Percentiles rank a stretch among this genome's conserved stretches.
These are phyloP conservation scores for Chelonoidis abingdonii DNA, from an alignment of 2,113 vertebrate species.

Conservation along the genomic window DNA sequence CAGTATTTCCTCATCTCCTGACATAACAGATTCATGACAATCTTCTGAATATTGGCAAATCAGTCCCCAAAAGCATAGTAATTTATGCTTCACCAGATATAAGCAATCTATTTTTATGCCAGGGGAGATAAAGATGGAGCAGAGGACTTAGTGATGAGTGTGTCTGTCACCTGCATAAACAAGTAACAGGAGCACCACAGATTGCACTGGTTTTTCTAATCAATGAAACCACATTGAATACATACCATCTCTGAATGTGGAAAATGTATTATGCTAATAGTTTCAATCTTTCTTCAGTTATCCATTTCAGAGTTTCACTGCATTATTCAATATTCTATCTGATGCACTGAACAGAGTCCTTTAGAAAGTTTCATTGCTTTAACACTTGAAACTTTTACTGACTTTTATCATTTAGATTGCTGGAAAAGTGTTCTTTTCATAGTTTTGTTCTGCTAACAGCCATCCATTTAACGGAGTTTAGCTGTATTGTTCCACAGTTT, in stretches of 20 bases:
- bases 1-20: background rate
- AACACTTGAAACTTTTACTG: background rate
- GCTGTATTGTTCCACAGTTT: background rate
- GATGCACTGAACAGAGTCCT: background rate
- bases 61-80: background rate
- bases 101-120: background rate
- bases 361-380: background rate
- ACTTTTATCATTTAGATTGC: background rate
- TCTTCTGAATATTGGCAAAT: background rate
- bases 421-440: background rate
- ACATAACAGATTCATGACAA: background rate
- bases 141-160: background rate
- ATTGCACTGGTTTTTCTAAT: background rate
- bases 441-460: background rate
- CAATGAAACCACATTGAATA: background rate
- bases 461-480: background rate
- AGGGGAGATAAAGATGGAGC: background rate
- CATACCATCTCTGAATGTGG: background rate
- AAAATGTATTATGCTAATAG: constrained; percentile 13
- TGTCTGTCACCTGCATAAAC: background rate
- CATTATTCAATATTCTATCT: background rate
- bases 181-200: background rate
- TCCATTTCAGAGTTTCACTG: background rate
- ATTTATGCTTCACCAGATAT: background rate
- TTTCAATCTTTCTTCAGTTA: constrained; percentile 7